Conservation (phyloP, 2,797 vertebrate genomes). For the Decapterus maruadsi region DNA sequence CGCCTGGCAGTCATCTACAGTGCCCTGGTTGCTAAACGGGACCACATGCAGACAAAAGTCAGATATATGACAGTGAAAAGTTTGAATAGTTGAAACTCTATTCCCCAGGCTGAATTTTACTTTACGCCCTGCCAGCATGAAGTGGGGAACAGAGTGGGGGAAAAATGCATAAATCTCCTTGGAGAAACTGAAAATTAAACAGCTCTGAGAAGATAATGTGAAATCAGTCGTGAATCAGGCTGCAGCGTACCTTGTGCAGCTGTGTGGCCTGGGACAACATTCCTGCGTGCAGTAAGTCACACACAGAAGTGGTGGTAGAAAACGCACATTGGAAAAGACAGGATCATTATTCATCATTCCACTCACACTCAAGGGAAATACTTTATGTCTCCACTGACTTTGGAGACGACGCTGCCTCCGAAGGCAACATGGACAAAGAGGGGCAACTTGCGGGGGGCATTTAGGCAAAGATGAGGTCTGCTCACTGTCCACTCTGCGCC, state of each 20-base stretch:
- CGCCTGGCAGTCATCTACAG: constrained; percentile 37
- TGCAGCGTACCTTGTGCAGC: constrained; percentile 51
- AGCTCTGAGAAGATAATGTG: constrained; percentile 55
- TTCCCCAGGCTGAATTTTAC: constrained; percentile 41
- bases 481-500: constrained; percentile 54
- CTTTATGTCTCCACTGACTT: constrained; percentile 35
- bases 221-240: constrained; percentile 58
- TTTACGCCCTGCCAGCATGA: constrained; percentile 55
- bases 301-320: constrained; percentile 41
- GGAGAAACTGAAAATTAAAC: constrained; percentile 46
- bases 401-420: constrained; percentile 34
- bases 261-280: constrained; percentile 56
- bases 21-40: constrained; percentile 35
- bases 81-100: constrained; percentile 18
- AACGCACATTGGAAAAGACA: constrained; percentile 50
- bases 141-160: constrained; percentile 34
- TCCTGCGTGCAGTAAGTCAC: constrained; percentile 57
- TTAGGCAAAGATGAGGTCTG: constrained; percentile 34
- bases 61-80: constrained; percentile 50
- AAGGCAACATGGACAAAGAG: constrained; percentile 4
- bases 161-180: constrained; percentile 56
- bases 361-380: constrained; percentile 30
- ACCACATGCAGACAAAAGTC: constrained; percentile 56
- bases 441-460: neutral
- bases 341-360: constrained; percentile 53